Percentiles rank a stretch among this genome's conserved stretches.
These are phyloP conservation scores for Urophycis tenuis DNA, from an alignment of 2,797 vertebrate genomes.

Conservation along the genomic window DNA sequence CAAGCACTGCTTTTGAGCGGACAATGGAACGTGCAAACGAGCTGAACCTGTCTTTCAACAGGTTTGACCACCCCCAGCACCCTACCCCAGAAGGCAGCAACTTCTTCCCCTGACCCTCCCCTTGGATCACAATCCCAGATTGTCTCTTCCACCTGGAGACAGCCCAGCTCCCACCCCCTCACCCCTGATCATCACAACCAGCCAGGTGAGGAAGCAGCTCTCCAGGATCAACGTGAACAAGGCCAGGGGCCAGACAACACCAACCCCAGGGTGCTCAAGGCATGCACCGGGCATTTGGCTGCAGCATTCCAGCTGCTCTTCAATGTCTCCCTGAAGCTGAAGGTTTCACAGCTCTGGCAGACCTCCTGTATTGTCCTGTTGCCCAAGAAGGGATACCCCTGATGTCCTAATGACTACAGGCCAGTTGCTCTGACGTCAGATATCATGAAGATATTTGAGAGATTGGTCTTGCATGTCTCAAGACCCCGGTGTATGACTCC, in stretches of 20 bases:
- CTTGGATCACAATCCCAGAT: too few relatives aligned
- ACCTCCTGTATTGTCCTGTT: neutral
- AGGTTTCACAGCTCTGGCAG: too few relatives aligned
- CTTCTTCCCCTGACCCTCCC: too few relatives aligned
- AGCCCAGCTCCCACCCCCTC: too few relatives aligned
- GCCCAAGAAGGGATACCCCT: neutral
- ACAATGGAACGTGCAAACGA: constrained; percentile 1
- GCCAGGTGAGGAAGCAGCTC: neutral
- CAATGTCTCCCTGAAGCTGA: neutral
- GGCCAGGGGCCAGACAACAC: neutral
- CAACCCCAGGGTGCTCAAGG: neutral
- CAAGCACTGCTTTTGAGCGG: constrained; percentile 6
- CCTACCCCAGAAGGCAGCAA: too few relatives aligned
- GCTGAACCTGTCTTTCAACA: constrained; percentile 7
- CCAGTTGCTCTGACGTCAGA: too few relatives aligned
- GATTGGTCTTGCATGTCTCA: neutral
- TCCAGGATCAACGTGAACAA: too few relatives aligned
- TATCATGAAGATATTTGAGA: too few relatives aligned
- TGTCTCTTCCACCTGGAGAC: too few relatives aligned
- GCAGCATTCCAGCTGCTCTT: neutral
- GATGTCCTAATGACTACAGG: too few relatives aligned
- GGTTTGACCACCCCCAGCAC: constrained; percentile 1
- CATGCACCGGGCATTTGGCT: neutral
- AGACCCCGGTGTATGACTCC: too few relatives aligned
- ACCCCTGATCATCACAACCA: neutral